phyloP scores from a whole-genome alignment of 1,140 invertebrate species.

The Mizuhopecten yessoensis region DNA sequence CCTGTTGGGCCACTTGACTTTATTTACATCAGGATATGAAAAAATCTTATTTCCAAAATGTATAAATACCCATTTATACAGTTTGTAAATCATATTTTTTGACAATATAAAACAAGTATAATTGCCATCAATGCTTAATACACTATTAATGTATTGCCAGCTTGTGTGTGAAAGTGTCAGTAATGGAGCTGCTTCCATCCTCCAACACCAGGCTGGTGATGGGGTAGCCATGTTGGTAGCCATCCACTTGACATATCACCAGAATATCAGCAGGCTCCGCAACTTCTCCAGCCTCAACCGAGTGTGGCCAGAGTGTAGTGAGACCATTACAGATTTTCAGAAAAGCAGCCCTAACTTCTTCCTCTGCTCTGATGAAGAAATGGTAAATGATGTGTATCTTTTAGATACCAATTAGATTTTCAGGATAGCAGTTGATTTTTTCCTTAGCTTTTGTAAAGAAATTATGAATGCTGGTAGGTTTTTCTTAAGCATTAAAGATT shows the following conservation, averaged over 20 bases:
- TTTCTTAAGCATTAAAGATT: no score
- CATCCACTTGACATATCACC: slow-evolving; percentile 56
- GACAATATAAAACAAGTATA: no score
- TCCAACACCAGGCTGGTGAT: slow-evolving; percentile 33
- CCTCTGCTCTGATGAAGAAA: slow-evolving; percentile 61
- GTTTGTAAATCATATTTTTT: no score
- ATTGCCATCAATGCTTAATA: no score
- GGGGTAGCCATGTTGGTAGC: slow-evolving; percentile 47
- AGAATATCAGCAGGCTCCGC: slow-evolving; percentile 42
- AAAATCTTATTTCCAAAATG: no score
- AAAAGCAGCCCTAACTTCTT: slow-evolving; percentile 53
- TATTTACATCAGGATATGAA: no score
- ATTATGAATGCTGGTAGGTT: no score
- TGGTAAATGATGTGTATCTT: slow-evolving; percentile 66
- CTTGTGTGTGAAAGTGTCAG: slow-evolving; percentile 51
- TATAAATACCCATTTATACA: no score
- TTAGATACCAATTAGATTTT: no score
- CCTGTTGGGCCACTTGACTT: no score
- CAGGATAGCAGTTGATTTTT: no score
- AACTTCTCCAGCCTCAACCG: slow-evolving; percentile 59
- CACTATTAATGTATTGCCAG: slow-evolving; percentile 46
- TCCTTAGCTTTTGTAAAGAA: no score
- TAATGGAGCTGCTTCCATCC: background rate
- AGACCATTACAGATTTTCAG: slow-evolving; percentile 50
- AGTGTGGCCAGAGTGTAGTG: slow-evolving; percentile 61